These are phyloP conservation scores for Salmo trutta DNA, from an alignment of 2,797 vertebrate genomes.

Conservation along the genomic window DNA sequence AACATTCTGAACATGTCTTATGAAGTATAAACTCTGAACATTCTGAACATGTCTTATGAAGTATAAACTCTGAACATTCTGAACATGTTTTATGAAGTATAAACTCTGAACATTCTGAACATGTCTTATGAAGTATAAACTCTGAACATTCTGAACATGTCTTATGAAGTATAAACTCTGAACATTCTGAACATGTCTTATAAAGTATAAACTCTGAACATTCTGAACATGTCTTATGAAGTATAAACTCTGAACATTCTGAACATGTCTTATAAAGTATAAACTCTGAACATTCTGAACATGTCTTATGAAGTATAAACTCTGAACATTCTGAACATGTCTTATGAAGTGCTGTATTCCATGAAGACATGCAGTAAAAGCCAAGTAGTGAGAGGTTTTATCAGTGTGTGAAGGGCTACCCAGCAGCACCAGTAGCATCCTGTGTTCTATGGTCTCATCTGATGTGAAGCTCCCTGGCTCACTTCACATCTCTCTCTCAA, in stretches of 20 bases:
- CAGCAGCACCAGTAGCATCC: not conserved
- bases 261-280: no score
- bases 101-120: no score
- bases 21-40: not conserved
- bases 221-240: no score
- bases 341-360: not conserved
- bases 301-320: not conserved
- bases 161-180: no score
- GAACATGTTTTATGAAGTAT: not conserved
- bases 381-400: not conserved
- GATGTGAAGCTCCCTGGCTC: not conserved
- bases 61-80: not conserved
- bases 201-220: no score
- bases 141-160: no score
- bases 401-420: not conserved
- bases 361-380: not conserved
- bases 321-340: not conserved
- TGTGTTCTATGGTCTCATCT: not conserved
- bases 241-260: no score
- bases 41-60: no score
- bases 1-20: not conserved
- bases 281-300: not conserved
- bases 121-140: no score
- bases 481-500: constrained; percentile 25
- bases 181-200: no score